Evolutionary conservation across 2,113 vertebrate genomes (phyloP), one percentile per base, ranked within the genome.

Genomic region (Nesoenas mayeri): DNA sequence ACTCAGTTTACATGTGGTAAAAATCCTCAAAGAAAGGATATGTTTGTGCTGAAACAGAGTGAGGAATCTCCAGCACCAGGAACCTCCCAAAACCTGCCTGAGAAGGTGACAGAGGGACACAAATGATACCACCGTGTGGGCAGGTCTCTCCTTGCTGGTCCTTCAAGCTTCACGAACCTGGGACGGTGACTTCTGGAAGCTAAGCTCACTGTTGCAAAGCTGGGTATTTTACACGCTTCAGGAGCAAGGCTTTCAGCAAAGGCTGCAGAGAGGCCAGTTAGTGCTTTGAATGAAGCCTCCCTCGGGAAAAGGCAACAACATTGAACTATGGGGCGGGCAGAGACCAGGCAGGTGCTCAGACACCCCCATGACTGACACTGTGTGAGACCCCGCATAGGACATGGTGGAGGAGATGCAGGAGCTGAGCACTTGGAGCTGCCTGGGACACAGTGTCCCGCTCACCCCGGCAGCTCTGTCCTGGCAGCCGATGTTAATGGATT

Each of bases 361-460:
- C 29, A 50, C 21, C 60, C 40, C 21, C 44, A 15, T 0, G 8
- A 71, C 18, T 53, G 40, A 53, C 34, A 26, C 31, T 0, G 0
- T 18, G 44, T 0, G 29, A 90, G 54, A 38, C 4, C 26, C 32
- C 10, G 34, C 66, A 14, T 21, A 65, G 51, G 42, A 53, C 1
- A 0, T 1, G 18, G 29, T 32, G 32, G 62, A 83, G 44, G 31
- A 87, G 86, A 44, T 77, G 40, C 9, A 73, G 57, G 54, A 34
- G 48, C 28, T 29, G 32, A 54, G 58, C 0, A 5, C 38, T 70
- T 50, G 12, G 32, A 65, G 42, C 2, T 47, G 31, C n/a, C 65
- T 29, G n/a, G 62, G 62, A 54, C 58, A 34, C 31, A 10, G 1
- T 36, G 34, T 44, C 51, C 51, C 2, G 6, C 38, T 74, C 32